Evolutionary conservation across 2,888 invertebrate species (phyloP).

Genomic region (Machimus atricapillus): DNA sequence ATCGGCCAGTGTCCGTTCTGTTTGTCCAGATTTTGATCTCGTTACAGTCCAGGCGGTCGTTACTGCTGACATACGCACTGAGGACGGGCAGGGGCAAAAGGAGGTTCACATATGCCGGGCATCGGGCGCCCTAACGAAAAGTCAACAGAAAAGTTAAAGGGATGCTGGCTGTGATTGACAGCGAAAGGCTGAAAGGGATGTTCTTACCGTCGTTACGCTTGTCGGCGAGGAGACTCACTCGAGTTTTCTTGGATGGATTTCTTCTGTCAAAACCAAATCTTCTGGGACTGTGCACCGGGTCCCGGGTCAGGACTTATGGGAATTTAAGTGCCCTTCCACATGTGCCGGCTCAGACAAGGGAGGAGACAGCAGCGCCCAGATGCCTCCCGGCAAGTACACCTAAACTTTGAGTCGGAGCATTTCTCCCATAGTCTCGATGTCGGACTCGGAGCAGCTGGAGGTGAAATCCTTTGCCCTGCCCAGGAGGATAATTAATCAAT

Average conservation of each 20-base stretch:
- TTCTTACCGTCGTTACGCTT: constrained; percentile 2
- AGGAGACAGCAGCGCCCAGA: background rate
- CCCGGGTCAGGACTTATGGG: background rate
- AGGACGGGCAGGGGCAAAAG: background rate
- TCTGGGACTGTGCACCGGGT: background rate
- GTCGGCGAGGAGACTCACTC: background rate
- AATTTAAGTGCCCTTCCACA: background rate
- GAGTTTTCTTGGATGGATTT: constrained; percentile 8
- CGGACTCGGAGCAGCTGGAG: background rate
- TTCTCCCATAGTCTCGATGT: background rate
- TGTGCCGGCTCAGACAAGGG: background rate
- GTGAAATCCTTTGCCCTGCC: background rate
- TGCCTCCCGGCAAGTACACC: background rate
- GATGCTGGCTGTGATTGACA: constrained; percentile 6
- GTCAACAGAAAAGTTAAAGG: background rate
- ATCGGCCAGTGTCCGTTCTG: background rate
- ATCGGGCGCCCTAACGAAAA: constrained; percentile 1
- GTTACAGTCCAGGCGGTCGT: background rate
- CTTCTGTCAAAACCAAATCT: constrained; percentile 3
- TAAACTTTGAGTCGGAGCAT: background rate
- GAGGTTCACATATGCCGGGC: background rate
- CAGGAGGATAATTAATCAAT: background rate
- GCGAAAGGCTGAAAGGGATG: background rate
- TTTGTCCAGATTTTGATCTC: constrained; percentile 7
- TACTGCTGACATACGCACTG: background rate